phyloP scores from a whole-genome alignment of 2,113 vertebrate genomes.

The Laticauda colubrina region DNA sequence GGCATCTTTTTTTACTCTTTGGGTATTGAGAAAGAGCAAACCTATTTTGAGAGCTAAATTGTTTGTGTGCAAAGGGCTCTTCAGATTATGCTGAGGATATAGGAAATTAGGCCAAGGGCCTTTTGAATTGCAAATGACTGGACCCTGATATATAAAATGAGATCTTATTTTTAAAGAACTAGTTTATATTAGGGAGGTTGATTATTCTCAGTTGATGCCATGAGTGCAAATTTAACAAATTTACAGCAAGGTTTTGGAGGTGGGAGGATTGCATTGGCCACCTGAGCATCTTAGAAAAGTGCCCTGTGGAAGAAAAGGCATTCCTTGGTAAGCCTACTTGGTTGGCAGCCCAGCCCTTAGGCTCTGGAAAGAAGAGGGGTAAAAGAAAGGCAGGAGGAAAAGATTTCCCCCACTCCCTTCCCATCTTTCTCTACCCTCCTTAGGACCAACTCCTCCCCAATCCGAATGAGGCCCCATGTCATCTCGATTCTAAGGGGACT shows the following conservation, averaged over 20 bases:
- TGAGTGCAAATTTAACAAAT: not conserved
- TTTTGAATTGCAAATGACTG: not conserved
- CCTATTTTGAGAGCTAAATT: not conserved
- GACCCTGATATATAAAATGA: not conserved
- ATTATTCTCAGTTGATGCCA: not conserved
- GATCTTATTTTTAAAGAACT: not conserved
- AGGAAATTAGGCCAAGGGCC: not conserved
- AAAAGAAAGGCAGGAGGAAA: not conserved
- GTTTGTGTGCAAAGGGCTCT: not conserved
- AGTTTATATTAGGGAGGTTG: not conserved
- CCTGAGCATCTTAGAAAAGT: not conserved
- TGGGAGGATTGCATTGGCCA: not conserved
- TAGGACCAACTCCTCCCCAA: not conserved
- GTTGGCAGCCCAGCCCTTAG: not conserved
- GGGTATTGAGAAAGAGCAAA: not conserved
- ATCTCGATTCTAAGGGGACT: not conserved
- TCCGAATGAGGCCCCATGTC: not conserved
- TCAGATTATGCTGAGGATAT: not conserved
- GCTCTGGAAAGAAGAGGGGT: not conserved
- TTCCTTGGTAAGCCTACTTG: not conserved
- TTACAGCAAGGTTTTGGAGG: not conserved
- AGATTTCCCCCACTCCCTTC: not conserved
- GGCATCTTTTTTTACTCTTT: not conserved
- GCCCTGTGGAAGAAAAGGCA: not conserved
- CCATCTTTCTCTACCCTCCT: not conserved